A percentile compares a stretch with the other conserved stretches of the same genome.
Evolutionary conservation across 92 coral and sea anemone genomes (phyloP).

Genomic region (Zoanthus sansibaricus): DNA sequence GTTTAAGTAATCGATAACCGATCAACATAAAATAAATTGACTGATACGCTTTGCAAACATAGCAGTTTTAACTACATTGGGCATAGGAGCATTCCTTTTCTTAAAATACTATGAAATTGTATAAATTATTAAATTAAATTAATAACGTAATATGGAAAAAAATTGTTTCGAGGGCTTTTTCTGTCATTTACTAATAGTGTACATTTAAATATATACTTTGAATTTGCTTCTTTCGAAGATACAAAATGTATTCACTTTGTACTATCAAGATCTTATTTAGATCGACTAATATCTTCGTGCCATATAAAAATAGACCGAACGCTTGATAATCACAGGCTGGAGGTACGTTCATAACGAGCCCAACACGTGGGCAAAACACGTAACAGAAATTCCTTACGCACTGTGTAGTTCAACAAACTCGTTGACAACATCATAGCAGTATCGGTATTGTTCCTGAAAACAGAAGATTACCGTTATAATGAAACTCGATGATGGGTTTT

Average conservation of each 20-base stretch:
- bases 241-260: background rate
- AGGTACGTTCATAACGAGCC: background rate
- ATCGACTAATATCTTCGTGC: background rate
- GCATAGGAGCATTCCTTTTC: background rate
- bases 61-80: no score
- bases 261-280: background rate
- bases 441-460: constrained; percentile 86
- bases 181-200: background rate
- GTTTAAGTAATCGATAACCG: no score
- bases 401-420: constrained; percentile 86
- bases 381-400: constrained; percentile 79
- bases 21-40: no score
- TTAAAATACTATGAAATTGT: background rate
- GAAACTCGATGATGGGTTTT: no score
- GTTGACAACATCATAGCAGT: constrained; percentile 86
- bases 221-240: background rate
- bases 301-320: background rate
- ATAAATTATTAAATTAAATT: background rate
- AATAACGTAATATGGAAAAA: no score
- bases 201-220: background rate
- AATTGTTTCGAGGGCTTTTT: background rate
- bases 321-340: background rate
- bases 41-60: no score
- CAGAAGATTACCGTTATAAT: background rate
- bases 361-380: background rate